Conservation (phyloP, 2,888 invertebrate genomes). For the Actias luna region DNA sequence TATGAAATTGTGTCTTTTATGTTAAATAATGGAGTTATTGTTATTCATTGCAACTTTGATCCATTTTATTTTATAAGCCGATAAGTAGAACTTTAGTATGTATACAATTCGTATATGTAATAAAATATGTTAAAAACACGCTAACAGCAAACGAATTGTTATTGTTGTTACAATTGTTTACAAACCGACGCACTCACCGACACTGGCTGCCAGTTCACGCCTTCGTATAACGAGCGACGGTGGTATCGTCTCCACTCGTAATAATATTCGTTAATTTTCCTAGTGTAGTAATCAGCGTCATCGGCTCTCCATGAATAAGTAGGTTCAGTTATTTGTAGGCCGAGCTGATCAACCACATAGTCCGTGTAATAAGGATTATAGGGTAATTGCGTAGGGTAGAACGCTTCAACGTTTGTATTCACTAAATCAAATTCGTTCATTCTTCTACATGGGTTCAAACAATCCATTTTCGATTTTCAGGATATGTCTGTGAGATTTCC, state of each 20-base stretch:
- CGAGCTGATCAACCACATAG: conserved; percentile 44
- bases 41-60: conserved; percentile 31
- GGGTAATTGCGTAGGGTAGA: conserved; percentile 65
- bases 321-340: conserved; percentile 30
- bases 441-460: conserved; percentile 54
- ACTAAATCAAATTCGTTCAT: conserved; percentile 46
- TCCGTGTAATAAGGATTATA: conserved; percentile 60
- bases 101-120: conserved; percentile 18
- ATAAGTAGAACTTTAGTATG: conserved; percentile 28
- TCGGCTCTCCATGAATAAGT: conserved; percentile 41
- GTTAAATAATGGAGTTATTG: conserved; percentile 15
- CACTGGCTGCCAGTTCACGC: conserved; percentile 69
- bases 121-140: conserved; percentile 29
- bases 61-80: conserved; percentile 48
- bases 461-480: conserved; percentile 57
- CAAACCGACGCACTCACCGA: conserved; percentile 64
- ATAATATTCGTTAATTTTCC: conserved; percentile 45
- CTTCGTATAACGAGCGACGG: conserved; percentile 72
- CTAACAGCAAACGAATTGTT: conserved; percentile 16
- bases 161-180: conserved; percentile 36
- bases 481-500: conserved; percentile 19
- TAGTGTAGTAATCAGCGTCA: conserved; percentile 42
- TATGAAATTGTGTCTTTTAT: conserved; percentile 10
- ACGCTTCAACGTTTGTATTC: conserved; percentile 55
- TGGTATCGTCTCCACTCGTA: conserved; percentile 55